These are phyloP conservation scores for Pluvianellus socialis DNA, from an alignment of 2,113 vertebrate species.

Conservation along the genomic window DNA sequence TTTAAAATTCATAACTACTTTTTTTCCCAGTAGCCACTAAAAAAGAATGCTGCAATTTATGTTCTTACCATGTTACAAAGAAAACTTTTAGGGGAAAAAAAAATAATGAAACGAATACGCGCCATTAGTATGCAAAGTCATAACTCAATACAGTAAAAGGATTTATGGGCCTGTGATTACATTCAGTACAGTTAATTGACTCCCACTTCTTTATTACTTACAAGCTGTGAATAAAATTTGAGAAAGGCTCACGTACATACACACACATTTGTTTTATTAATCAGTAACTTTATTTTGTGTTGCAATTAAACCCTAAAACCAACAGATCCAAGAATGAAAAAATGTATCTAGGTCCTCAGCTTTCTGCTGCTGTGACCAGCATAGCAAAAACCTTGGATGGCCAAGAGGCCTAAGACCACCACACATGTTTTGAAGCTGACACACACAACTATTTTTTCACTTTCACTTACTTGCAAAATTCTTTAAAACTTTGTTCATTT, in stretches of 20 bases:
- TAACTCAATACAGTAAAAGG: conserved; percentile 7
- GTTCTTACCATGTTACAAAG: not conserved
- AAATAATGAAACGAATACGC: not conserved
- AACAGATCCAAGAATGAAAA: not conserved
- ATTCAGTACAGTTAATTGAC: conserved; percentile 1
- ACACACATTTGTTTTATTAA: not conserved
- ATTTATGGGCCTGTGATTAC: not conserved
- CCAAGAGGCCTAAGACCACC: not conserved
- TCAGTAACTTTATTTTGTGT: not conserved
- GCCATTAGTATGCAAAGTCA: not conserved
- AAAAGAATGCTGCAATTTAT: not conserved
- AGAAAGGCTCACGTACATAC: not conserved
- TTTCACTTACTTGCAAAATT: not conserved
- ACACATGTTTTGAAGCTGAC: not conserved
- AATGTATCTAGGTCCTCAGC: not conserved
- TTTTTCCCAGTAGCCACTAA: not conserved
- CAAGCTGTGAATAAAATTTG: not conserved
- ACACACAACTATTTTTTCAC: not conserved
- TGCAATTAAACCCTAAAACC: not conserved
- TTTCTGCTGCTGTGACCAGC: not conserved
- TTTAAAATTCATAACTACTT: not conserved
- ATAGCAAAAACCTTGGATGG: not conserved
- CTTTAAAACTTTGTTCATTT: not conserved
- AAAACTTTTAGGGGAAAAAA: not conserved
- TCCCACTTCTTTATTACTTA: conserved; percentile 5